These are phyloP conservation scores for Cyprinodon diabolis DNA, from an alignment of 2,797 vertebrate genomes.

Conservation along the genomic window DNA sequence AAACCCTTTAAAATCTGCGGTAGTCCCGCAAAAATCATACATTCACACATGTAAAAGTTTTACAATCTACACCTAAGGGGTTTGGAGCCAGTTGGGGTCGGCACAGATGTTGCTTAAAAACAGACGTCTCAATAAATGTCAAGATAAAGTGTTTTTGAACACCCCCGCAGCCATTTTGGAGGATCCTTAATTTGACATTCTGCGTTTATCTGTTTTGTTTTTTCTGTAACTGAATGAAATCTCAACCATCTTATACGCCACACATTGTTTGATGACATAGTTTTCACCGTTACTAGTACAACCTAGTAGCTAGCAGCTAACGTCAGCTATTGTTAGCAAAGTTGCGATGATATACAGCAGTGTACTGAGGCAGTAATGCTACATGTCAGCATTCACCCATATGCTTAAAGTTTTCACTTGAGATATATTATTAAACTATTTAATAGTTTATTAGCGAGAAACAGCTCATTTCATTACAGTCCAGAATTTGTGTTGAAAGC, in stretches of 20 bases:
- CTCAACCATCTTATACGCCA: too few species aligned
- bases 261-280: not conserved
- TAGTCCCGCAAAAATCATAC: conserved; percentile 78
- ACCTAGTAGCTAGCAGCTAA: conserved; percentile 5
- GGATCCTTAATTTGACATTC: not conserved
- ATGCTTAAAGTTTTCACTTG: not conserved
- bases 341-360: not conserved
- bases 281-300: conserved; percentile 1
- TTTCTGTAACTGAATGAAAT: not conserved
- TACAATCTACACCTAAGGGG: conserved; percentile 80
- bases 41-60: conserved; percentile 88
- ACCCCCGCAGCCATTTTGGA: conserved; percentile 19
- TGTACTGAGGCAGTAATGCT: conserved; percentile 7
- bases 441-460: not conserved
- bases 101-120: conserved; percentile 25
- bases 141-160: conserved; percentile 2
- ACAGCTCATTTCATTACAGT: not conserved
- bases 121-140: conserved; percentile 7
- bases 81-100: conserved; percentile 40
- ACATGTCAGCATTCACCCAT: conserved; percentile 11
- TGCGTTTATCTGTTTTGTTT: not conserved
- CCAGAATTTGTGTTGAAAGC: not conserved
- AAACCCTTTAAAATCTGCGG: conserved; percentile 34
- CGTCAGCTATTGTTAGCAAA: not conserved
- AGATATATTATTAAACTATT: not conserved